A percentile compares a stretch with the other conserved stretches of the same genome.
These are phyloP conservation scores for Stomorhina lunata DNA, from an alignment of 2,888 invertebrate species.

Conservation along the genomic window DNA sequence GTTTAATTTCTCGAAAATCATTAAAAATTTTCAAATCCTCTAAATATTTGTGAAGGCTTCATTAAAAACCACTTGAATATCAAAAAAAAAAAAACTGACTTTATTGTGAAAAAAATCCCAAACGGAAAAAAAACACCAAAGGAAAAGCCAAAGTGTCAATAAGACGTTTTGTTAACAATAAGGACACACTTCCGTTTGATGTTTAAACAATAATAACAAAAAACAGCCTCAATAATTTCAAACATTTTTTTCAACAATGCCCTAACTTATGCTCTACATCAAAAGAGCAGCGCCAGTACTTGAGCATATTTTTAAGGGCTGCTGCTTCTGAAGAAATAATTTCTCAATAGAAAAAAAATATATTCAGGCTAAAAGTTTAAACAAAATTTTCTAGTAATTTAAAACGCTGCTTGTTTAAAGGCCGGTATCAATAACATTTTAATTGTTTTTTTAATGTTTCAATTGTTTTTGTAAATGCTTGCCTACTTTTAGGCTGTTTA, in stretches of 20 bases:
- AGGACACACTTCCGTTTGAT: slow-evolving; percentile 67
- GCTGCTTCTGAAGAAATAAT: slow-evolving; percentile 3
- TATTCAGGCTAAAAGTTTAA: neutral
- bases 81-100: neutral
- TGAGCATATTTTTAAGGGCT: slow-evolving; percentile 39
- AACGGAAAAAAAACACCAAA: slow-evolving; percentile 30
- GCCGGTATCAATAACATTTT: slow-evolving; percentile 59
- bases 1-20: neutral
- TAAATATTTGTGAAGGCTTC: slow-evolving; percentile 42
- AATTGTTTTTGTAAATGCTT: slow-evolving; percentile 49
- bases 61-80: slow-evolving; percentile 56
- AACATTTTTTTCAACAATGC: neutral
- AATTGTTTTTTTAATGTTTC: slow-evolving; percentile 59
- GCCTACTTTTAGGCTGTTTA: slow-evolving; percentile 34
- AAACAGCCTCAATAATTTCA: slow-evolving; percentile 48
- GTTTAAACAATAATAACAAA: slow-evolving; percentile 65
- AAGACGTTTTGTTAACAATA: slow-evolving; percentile 64
- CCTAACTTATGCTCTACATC: slow-evolving; percentile 8
- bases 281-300: slow-evolving; percentile 53
- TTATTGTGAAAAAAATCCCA: neutral
- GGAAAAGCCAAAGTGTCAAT: slow-evolving; percentile 64
- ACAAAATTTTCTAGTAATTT: slow-evolving; percentile 33
- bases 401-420: slow-evolving; percentile 44
- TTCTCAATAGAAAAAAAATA: slow-evolving; percentile 3
- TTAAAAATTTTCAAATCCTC: slow-evolving; percentile 38